A percentile compares a stretch with the other conserved stretches of the same genome.
Evolutionary conservation across 1,140 invertebrate genomes (phyloP).

Genomic region (Cardiocondyla obscurior): DNA sequence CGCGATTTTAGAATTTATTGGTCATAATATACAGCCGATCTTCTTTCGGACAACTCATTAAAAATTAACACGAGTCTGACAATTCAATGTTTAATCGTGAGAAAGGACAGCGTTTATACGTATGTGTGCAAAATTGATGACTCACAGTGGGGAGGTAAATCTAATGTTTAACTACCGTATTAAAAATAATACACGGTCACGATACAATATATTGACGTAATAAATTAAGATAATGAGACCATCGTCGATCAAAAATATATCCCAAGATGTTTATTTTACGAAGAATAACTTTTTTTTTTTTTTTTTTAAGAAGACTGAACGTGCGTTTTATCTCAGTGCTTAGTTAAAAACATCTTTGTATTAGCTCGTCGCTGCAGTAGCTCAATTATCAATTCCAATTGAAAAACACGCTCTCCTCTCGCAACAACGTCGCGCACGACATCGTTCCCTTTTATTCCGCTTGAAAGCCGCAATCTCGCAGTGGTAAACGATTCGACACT

Average conservation of each 20-base stretch:
- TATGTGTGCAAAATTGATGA: not conserved
- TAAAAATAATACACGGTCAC: not conserved
- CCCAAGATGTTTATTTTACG: no score
- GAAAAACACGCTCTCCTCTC: slow-evolving; percentile 26
- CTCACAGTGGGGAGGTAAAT: not conserved
- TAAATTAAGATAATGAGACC: not conserved
- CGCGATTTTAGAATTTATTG: slow-evolving; percentile 13
- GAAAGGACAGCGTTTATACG: not conserved
- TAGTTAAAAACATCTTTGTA: slow-evolving; percentile 29
- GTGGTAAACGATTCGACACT: slow-evolving; percentile 57
- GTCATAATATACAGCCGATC: slow-evolving; percentile 6
- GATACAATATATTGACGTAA: not conserved
- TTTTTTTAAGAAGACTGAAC: not conserved
- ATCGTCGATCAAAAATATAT: not conserved
- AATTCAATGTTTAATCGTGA: not conserved
- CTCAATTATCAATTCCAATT: slow-evolving; percentile 55
- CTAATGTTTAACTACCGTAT: not conserved
- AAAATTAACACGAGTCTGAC: not conserved
- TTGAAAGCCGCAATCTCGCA: slow-evolving; percentile 53
- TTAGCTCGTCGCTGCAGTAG: slow-evolving; percentile 14
- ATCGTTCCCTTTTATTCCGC: slow-evolving; percentile 51
- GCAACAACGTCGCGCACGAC: slow-evolving; percentile 35
- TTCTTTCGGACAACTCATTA: not conserved
- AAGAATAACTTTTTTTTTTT: not conserved
- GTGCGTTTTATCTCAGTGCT: not conserved